Conservation (phyloP, 2,888 invertebrate genomes). For the Auanema freiburgensis region DNA sequence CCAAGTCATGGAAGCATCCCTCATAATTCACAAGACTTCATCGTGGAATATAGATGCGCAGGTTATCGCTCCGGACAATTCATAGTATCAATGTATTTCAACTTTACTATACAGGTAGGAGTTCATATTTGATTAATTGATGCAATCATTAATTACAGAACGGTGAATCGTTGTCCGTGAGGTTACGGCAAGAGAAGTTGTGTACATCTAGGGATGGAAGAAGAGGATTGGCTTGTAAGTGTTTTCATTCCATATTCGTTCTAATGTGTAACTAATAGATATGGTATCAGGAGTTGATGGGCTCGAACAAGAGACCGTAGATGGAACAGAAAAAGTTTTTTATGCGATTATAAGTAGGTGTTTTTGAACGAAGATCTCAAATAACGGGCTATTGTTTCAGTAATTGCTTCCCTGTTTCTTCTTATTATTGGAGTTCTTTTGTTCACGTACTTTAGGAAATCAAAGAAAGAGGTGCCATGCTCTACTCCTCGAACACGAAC, state of each 20-base stretch:
- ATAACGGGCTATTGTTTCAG: constrained; percentile 12
- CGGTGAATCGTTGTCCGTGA: constrained; percentile 27
- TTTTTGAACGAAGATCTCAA: background rate
- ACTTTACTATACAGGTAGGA: constrained; percentile 51
- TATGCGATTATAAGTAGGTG: constrained; percentile 13
- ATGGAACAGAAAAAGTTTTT: constrained; percentile 16
- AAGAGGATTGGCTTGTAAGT: constrained; percentile 30
- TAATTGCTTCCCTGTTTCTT: constrained; percentile 37
- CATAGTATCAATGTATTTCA: constrained; percentile 42
- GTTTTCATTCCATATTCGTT: no score
- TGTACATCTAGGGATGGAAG: constrained; percentile 40
- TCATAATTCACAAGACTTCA: constrained; percentile 49
- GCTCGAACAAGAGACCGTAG: constrained; percentile 13
- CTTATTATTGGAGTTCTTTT: constrained; percentile 36
- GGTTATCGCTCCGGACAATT: constrained; percentile 61
- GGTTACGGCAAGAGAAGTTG: constrained; percentile 46
- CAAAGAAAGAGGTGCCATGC: constrained; percentile 28
- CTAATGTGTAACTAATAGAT: no score
- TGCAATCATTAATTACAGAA: constrained; percentile 13
- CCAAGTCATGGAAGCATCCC: constrained; percentile 55
- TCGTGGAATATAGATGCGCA: constrained; percentile 60
- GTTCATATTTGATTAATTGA: no score
- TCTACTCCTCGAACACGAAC: background rate
- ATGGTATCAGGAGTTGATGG: constrained; percentile 24
- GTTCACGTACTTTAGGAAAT: constrained; percentile 42